Conservation (phyloP, 2,797 vertebrate genomes). For the Betta splendens region DNA sequence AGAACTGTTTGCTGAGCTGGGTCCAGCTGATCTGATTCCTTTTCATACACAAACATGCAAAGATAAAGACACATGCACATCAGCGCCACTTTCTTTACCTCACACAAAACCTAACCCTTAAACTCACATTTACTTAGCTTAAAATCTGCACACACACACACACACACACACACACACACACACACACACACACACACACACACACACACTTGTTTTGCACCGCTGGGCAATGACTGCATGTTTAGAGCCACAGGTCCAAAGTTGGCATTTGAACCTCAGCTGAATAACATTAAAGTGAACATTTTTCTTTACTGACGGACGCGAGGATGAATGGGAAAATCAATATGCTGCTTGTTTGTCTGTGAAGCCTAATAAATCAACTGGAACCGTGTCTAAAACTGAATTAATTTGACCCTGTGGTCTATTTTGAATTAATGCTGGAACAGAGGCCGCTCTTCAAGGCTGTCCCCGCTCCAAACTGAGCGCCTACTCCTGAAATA, state of each 20-base stretch:
- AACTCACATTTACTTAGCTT: conserved; percentile 8
- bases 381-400: neutral
- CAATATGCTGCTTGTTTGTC: neutral
- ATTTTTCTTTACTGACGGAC: conserved; percentile 13
- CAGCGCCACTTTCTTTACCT: neutral
- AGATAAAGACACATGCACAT: neutral
- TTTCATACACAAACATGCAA: neutral
- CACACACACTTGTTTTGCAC: neutral
- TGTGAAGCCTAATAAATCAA: too few relatives aligned
- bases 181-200: neutral
- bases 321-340: neutral
- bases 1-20: neutral
- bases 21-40: conserved; percentile 7
- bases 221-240: conserved; percentile 28
- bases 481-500: neutral
- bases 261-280: conserved; percentile 30
- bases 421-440: neutral
- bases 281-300: conserved; percentile 16
- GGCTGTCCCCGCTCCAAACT: neutral
- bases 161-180: neutral
- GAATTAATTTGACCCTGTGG: neutral
- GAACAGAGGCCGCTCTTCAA: neutral
- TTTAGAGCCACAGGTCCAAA: conserved; percentile 44
- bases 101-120: neutral
- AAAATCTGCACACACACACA: conserved; percentile 9